Evolutionary conservation across 2,797 vertebrate genomes (phyloP).

Genomic region (Todus mexicanus): DNA sequence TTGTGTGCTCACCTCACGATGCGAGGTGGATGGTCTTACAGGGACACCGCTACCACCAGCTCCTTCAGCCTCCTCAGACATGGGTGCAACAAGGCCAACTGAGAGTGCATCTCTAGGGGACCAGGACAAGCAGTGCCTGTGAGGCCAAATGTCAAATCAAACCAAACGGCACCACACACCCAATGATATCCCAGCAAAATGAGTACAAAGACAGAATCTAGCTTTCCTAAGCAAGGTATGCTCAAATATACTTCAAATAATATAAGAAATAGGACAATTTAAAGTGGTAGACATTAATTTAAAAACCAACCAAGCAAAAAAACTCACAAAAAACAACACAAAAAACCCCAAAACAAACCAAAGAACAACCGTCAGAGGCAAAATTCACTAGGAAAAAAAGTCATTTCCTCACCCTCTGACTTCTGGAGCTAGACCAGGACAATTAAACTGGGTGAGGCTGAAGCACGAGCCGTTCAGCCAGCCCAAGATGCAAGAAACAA

Average conservation of each 20-base stretch:
- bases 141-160: not conserved
- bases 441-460: not conserved
- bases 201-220: not conserved
- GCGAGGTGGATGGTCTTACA: fast-evolving
- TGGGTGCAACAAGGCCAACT: fast-evolving
- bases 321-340: too few relatives aligned
- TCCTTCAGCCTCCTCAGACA: not conserved
- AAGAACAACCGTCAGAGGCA: not conserved
- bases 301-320: too few relatives aligned
- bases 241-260: not conserved
- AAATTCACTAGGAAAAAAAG: not conserved
- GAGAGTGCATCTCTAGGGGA: not conserved
- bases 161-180: not conserved
- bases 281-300: too few relatives aligned
- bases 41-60: not conserved
- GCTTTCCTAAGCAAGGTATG: not conserved
- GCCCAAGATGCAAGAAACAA: too few relatives aligned
- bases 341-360: too few relatives aligned
- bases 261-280: not conserved
- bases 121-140: fast-evolving
- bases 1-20: not conserved
- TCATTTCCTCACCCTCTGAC: not conserved
- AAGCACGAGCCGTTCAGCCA: too few relatives aligned
- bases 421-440: not conserved
- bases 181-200: not conserved